A percentile compares a stretch with the other conserved stretches of the same genome.
Evolutionary conservation across 1,140 invertebrate genomes (phyloP).

Genomic region (Mercenaria mercenaria): DNA sequence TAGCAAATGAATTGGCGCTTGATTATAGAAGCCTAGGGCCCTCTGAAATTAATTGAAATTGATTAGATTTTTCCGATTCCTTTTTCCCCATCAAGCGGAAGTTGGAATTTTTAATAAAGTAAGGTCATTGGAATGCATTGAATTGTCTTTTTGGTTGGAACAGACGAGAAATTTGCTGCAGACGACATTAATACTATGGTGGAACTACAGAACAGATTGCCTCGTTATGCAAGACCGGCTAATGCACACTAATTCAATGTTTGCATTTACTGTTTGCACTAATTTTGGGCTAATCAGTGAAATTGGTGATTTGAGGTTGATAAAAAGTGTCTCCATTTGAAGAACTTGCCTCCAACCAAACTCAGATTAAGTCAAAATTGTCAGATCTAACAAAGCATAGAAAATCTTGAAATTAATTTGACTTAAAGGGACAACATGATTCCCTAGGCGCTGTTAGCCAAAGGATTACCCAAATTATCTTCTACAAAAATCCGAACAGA

Average conservation of each 20-base stretch:
- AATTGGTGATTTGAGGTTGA: constrained; percentile 50
- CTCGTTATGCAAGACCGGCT: constrained; percentile 55
- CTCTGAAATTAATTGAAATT: constrained; percentile 65
- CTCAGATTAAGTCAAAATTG: constrained; percentile 21
- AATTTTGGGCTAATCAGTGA: constrained; percentile 53
- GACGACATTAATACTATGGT: constrained; percentile 8
- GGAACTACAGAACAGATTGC: constrained; percentile 58
- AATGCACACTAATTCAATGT: constrained; percentile 59
- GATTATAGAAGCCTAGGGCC: constrained; percentile 52
- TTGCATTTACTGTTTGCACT: constrained; percentile 57
- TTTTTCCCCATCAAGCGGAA: constrained; percentile 46
- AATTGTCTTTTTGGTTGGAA: constrained; percentile 44
- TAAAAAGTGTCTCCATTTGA: constrained; percentile 18
- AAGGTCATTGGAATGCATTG: constrained; percentile 59
- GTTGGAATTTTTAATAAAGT: constrained; percentile 56
- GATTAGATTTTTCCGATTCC: constrained; percentile 60
- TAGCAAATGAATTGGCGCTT: constrained; percentile 54
- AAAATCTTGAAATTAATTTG: constrained; percentile 22
- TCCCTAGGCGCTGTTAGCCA: neutral
- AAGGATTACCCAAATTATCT: constrained; percentile 18
- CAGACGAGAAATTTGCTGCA: constrained; percentile 1
- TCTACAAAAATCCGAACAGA: neutral
- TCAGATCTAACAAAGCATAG: constrained; percentile 23
- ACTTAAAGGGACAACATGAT: constrained; percentile 2
- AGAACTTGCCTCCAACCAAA: constrained; percentile 31